Evolutionary conservation across 2,797 vertebrate genomes (phyloP).

Genomic region (Brachyalestes nurse): DNA sequence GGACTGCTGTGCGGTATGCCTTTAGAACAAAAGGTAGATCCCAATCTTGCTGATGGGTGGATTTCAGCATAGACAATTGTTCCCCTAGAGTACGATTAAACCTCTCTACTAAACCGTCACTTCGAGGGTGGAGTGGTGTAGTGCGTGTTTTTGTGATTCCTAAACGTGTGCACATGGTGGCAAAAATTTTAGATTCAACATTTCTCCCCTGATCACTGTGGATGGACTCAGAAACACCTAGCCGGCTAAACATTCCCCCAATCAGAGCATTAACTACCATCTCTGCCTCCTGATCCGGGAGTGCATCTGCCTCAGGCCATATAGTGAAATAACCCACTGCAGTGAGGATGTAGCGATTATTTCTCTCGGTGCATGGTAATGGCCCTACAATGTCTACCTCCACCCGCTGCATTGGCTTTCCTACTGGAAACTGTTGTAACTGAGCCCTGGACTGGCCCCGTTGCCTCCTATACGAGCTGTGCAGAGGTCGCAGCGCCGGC

Average conservation of each 20-base stretch:
- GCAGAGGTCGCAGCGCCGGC: neutral
- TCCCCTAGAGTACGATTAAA: no score
- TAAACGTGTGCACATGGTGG: neutral
- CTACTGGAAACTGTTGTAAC: neutral
- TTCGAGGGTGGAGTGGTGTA: neutral
- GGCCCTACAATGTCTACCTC: neutral
- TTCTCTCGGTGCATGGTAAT: neutral
- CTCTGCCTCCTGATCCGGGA: constrained; percentile 2
- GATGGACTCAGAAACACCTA: neutral
- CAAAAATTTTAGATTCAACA: neutral
- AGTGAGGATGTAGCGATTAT: neutral
- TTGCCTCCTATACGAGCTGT: neutral
- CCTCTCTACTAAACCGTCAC: neutral
- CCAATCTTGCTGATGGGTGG: neutral
- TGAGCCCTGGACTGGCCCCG: no score
- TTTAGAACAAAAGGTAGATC: no score
- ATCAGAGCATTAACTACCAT: neutral
- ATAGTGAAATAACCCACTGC: constrained; percentile 33
- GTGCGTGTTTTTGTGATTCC: neutral
- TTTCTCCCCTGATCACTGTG: constrained; percentile 6
- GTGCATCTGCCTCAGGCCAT: constrained; percentile 3
- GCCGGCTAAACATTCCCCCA: neutral
- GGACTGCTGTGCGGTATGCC: no score
- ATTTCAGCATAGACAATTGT: no score
- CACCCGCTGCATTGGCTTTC: neutral